A percentile compares a stretch with the other conserved stretches of the same genome.
phyloP scores from a whole-genome alignment of 1,140 invertebrate genomes.

The Drosophila subobscura region DNA sequence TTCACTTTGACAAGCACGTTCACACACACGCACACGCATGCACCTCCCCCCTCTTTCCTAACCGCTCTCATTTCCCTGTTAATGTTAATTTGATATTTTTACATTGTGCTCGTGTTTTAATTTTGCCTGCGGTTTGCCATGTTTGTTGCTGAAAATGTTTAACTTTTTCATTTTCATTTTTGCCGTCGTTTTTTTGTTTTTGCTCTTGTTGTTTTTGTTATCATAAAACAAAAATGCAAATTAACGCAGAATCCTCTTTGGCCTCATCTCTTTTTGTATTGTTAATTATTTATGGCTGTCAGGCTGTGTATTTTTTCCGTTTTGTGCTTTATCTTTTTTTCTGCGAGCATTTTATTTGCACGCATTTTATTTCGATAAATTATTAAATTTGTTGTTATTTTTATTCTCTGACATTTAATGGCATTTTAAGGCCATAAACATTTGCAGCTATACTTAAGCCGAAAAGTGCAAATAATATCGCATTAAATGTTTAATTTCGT shows the following conservation, averaged over 20 bases:
- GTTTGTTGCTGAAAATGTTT: constrained; percentile 46
- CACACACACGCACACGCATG: constrained; percentile 1
- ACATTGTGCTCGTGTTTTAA: constrained; percentile 76
- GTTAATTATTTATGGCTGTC: constrained; percentile 78
- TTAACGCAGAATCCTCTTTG: constrained; percentile 68
- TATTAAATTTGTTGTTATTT: constrained; percentile 57
- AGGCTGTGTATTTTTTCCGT: constrained; percentile 45
- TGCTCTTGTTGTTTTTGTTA: constrained; percentile 51
- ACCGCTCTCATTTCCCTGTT: constrained; percentile 55
- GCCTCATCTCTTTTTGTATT: constrained; percentile 62
- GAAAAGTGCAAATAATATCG: no score
- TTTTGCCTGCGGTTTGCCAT: constrained; percentile 67
- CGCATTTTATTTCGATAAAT: constrained; percentile 72
- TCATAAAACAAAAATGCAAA: constrained; percentile 78
- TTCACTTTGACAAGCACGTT: constrained; percentile 77
- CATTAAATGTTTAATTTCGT: no score
- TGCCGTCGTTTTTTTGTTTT: neutral
- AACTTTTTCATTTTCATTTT: constrained; percentile 33
- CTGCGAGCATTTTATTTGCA: constrained; percentile 45
- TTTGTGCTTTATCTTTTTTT: constrained; percentile 38
- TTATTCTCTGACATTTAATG: constrained; percentile 31
- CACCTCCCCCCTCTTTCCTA: neutral
- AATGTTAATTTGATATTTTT: constrained; percentile 83
- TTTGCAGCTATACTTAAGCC: constrained; percentile 7
- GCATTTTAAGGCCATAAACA: constrained; percentile 40